These are phyloP conservation scores for Sesamia nonagrioides DNA, from an alignment of 1,140 invertebrate genomes.

Conservation along the genomic window DNA sequence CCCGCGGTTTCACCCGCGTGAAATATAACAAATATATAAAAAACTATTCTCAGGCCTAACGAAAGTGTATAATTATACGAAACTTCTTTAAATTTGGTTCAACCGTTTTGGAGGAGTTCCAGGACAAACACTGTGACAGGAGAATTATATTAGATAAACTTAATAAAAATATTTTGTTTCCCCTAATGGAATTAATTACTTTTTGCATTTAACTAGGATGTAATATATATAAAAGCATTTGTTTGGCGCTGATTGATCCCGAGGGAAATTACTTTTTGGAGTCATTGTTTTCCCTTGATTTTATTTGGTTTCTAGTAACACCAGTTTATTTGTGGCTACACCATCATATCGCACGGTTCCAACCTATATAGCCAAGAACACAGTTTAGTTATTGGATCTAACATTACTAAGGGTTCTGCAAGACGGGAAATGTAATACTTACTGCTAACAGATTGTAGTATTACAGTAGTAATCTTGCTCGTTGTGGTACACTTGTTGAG, in stretches of 20 bases:
- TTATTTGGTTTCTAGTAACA: not conserved
- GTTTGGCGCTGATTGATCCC: slow-evolving; percentile 3
- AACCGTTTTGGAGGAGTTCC: no score
- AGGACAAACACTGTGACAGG: no score
- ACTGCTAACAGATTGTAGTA: slow-evolving; percentile 26
- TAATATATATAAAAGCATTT: not conserved
- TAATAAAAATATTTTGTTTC: not conserved
- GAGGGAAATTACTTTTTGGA: slow-evolving; percentile 19
- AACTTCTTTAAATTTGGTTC: no score
- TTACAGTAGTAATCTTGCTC: slow-evolving; percentile 38
- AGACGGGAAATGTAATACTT: slow-evolving; percentile 43
- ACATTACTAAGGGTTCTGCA: slow-evolving; percentile 53
- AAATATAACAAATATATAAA: no score
- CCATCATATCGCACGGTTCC: not conserved
- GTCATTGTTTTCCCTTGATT: not conserved
- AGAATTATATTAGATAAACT: no score
- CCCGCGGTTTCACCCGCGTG: no score
- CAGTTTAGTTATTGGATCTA: slow-evolving; percentile 58
- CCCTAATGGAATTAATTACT: not conserved
- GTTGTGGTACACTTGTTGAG: not conserved
- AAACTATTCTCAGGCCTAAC: no score
- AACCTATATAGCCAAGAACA: slow-evolving; percentile 21
- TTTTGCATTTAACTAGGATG: not conserved
- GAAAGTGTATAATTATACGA: no score
- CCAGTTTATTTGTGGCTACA: not conserved